A percentile compares a stretch with the other conserved stretches of the same genome.
phyloP scores from a whole-genome alignment of 2,113 vertebrate genomes.

The Callorhinus ursinus region DNA sequence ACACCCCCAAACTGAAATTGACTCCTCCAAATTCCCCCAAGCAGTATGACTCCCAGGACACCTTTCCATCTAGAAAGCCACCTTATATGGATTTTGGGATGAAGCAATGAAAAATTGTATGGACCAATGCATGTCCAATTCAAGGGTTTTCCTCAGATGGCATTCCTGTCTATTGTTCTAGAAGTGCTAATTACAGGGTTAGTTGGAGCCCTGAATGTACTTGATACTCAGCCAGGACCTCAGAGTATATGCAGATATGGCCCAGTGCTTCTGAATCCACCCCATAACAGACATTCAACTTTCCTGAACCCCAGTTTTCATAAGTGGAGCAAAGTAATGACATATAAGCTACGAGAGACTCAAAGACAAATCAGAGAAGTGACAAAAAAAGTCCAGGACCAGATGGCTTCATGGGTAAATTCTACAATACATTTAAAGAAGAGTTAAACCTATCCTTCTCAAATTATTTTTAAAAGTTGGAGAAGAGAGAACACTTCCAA shows the following conservation, averaged over 20 bases:
- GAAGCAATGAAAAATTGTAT: neutral
- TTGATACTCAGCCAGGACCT: conserved; percentile 41
- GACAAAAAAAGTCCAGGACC: neutral
- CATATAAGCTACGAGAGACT: neutral
- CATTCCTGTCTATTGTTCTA: conserved; percentile 60
- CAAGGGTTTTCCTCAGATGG: neutral
- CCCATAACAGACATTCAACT: conserved; percentile 4
- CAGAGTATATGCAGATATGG: conserved; percentile 58
- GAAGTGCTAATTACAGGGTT: conserved; percentile 71
- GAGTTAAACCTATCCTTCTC: neutral
- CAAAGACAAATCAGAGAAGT: neutral
- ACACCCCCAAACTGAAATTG: neutral
- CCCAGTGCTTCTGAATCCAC: neutral
- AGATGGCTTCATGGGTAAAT: neutral
- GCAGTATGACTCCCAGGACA: neutral
- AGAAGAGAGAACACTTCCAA: neutral
- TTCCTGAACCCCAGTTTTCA: neutral
- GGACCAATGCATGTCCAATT: neutral
- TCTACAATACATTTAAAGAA: neutral
- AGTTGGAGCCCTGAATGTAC: conserved; percentile 39
- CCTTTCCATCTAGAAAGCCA: neutral
- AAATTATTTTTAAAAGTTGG: neutral
- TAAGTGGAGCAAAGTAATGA: neutral
- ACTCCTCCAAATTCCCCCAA: conserved; percentile 1
- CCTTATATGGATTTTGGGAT: neutral